These are phyloP conservation scores for Gasterosteus nipponicus DNA, from an alignment of 2,113 vertebrate species.

Conservation along the genomic window DNA sequence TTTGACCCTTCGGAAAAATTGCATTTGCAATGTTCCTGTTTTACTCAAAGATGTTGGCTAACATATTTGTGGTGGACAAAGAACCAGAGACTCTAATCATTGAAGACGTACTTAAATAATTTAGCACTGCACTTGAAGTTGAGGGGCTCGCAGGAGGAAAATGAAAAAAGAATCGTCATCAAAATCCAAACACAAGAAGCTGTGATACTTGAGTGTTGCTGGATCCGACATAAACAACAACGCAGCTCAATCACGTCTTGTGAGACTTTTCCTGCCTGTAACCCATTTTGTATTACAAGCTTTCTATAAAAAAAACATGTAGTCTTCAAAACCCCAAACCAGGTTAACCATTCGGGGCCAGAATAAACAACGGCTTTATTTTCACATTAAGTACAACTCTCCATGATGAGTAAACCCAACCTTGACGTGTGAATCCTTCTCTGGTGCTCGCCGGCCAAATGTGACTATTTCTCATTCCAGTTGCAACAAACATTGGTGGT, in stretches of 20 bases:
- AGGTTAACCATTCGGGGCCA: not conserved
- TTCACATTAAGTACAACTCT: not conserved
- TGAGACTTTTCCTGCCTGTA: not conserved
- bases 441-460: slow-evolving; percentile 10
- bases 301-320: not conserved
- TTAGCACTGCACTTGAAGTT: not conserved
- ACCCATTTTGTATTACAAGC: not conserved
- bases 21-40: not conserved
- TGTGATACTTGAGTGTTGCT: not conserved
- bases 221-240: not conserved
- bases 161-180: not conserved
- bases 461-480: slow-evolving; percentile 19
- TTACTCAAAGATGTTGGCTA: too few species aligned
- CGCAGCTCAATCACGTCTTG: not conserved
- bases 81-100: too few species aligned
- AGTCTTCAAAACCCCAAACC: not conserved
- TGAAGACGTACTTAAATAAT: not conserved
- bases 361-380: not conserved
- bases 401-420: not conserved
- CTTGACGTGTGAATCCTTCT: not conserved
- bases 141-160: not conserved
- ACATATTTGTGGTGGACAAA: not conserved
- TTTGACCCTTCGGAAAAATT: not conserved
- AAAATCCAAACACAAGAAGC: not conserved
- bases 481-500: slow-evolving; percentile 36